Evolutionary conservation across 1,140 invertebrate genomes (phyloP).

Genomic region (Carposina sasakii): DNA sequence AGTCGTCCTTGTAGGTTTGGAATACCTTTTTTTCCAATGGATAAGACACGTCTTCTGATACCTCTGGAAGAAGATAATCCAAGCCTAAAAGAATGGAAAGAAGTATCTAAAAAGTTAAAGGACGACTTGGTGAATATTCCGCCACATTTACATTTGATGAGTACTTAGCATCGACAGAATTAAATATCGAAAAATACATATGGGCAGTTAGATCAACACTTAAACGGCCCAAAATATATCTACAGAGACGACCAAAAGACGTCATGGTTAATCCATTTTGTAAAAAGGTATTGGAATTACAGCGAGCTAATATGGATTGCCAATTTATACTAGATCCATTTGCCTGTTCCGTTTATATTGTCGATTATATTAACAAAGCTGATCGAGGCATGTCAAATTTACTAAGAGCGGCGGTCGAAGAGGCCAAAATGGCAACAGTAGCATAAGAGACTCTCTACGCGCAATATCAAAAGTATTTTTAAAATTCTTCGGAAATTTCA

Average conservation of each 20-base stretch:
- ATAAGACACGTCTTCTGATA: no score
- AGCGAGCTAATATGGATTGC: constrained; percentile 40
- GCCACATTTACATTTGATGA: constrained; percentile 8
- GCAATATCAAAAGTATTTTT: constrained; percentile 2
- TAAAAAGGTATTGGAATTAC: constrained; percentile 25
- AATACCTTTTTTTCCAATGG: neutral
- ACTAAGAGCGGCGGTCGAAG: neutral
- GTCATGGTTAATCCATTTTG: constrained; percentile 35
- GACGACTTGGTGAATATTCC: constrained; percentile 7
- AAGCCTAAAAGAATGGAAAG: constrained; percentile 6
- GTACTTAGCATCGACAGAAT: constrained; percentile 15
- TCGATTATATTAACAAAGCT: constrained; percentile 24
- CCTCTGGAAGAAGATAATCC: no score
- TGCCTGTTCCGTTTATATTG: constrained; percentile 30
- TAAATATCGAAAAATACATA: constrained; percentile 10
- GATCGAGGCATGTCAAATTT: constrained; percentile 18
- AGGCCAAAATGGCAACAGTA: constrained; percentile 1
- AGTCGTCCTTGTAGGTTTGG: neutral
- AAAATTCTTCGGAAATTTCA: constrained; percentile 4
- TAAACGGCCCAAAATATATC: neutral
- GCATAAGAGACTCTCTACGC: neutral
- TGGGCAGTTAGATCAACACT: neutral
- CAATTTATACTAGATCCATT: constrained; percentile 38
- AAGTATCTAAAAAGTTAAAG: constrained; percentile 1
- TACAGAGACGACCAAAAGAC: constrained; percentile 11